These are phyloP conservation scores for Nothocercus nigrocapillus DNA, from an alignment of 2,113 vertebrate genomes.

Conservation along the genomic window DNA sequence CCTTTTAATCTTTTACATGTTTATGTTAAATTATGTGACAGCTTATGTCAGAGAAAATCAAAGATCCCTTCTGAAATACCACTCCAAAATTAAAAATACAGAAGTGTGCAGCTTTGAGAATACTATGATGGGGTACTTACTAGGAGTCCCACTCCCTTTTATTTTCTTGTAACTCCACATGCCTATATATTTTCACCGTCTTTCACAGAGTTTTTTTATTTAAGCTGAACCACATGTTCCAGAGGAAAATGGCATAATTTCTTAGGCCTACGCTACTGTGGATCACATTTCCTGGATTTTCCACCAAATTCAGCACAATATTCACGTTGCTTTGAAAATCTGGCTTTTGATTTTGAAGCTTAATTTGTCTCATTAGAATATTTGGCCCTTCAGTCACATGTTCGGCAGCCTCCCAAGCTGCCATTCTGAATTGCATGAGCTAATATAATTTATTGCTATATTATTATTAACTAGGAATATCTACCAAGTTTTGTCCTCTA, in stretches of 20 bases:
- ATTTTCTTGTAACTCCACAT: background rate
- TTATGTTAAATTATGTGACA: background rate
- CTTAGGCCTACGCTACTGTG: fast-evolving
- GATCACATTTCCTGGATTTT: background rate
- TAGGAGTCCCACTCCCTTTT: background rate
- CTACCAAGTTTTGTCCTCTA: background rate
- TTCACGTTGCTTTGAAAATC: background rate
- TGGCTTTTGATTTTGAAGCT: background rate
- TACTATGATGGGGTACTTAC: background rate
- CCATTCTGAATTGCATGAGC: background rate
- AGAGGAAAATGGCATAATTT: background rate
- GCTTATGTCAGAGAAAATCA: background rate
- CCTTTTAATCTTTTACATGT: background rate
- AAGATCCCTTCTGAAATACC: background rate
- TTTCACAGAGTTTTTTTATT: slow-evolving; percentile 1
- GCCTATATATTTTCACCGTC: background rate
- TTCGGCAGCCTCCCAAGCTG: background rate
- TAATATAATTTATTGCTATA: background rate
- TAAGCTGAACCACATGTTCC: background rate
- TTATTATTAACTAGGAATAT: slow-evolving; percentile 11
- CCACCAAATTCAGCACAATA: background rate
- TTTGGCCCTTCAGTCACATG: background rate
- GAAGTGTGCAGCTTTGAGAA: background rate
- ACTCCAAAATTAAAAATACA: background rate
- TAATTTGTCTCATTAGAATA: background rate